Evolutionary conservation across 2,113 vertebrate species (phyloP).

Genomic region (Scartelaos histophorus): DNA sequence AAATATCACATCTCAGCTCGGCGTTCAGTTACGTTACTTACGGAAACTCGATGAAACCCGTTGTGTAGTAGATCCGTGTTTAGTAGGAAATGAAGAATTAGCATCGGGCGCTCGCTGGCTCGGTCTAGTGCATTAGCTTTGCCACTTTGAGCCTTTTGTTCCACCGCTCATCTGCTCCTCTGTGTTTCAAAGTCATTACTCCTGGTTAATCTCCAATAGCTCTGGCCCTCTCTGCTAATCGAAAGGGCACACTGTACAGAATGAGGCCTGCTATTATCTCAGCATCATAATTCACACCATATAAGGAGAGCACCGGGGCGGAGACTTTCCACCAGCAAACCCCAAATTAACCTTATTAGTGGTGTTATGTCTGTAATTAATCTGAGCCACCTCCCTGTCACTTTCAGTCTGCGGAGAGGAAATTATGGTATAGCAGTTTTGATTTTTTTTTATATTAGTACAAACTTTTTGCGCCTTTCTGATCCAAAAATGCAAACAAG

Average conservation of each 20-base stretch:
- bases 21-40: no score
- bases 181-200: slow-evolving; percentile 61
- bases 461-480: not conserved
- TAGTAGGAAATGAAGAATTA: not conserved
- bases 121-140: slow-evolving; percentile 10
- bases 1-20: no score
- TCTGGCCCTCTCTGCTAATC: slow-evolving; percentile 50
- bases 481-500: no score
- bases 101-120: not conserved
- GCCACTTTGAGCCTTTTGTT: not conserved
- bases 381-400: slow-evolving; percentile 8
- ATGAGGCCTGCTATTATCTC: slow-evolving; percentile 57
- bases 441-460: not conserved
- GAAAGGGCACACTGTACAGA: slow-evolving; percentile 45
- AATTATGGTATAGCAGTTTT: not conserved
- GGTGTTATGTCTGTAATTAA: slow-evolving; percentile 15
- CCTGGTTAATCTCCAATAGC: slow-evolving; percentile 59
- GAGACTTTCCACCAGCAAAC: slow-evolving; percentile 21
- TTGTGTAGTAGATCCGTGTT: not conserved
- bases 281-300: slow-evolving; percentile 53
- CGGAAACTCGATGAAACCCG: not conserved
- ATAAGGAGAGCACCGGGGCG: slow-evolving; percentile 18
- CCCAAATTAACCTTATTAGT: slow-evolving; percentile 56
- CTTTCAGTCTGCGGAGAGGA: not conserved
- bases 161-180: slow-evolving; percentile 22